Percentiles rank a stretch among this genome's conserved stretches.
Conservation (phyloP, 2,888 invertebrate species). For the Heliconius cydno region DNA sequence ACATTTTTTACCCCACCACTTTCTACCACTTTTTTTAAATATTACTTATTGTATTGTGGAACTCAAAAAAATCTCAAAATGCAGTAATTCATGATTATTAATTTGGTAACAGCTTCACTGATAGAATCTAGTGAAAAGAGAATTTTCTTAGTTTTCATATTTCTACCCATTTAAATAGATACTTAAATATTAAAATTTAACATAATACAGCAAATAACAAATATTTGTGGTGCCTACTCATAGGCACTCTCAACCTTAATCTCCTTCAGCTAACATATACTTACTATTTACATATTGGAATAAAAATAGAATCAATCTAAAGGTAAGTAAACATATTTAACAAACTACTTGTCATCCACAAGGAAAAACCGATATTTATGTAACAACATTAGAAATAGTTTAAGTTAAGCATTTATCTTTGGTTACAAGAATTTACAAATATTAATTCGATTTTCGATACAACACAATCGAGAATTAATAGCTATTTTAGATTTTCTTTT, state of each 20-base stretch:
- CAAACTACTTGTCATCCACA: background rate
- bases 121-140: too few species aligned
- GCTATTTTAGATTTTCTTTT: too few species aligned
- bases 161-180: background rate
- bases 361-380: background rate
- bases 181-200: background rate
- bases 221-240: background rate
- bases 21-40: too few species aligned
- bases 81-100: too few species aligned
- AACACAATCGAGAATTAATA: background rate
- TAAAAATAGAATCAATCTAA: slow-evolving; percentile 2
- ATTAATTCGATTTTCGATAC: background rate
- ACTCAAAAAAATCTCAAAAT: too few species aligned
- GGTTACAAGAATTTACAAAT: background rate
- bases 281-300: background rate
- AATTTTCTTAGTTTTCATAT: too few species aligned
- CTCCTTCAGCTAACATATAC: background rate
- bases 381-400: background rate
- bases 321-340: background rate
- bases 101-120: too few species aligned
- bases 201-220: background rate
- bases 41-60: too few species aligned
- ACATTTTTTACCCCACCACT: too few species aligned
- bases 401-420: background rate
- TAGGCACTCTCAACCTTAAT: background rate